Evolutionary conservation across 2,797 vertebrate species (phyloP).

Genomic region (Pipistrellus pipistrellus): DNA sequence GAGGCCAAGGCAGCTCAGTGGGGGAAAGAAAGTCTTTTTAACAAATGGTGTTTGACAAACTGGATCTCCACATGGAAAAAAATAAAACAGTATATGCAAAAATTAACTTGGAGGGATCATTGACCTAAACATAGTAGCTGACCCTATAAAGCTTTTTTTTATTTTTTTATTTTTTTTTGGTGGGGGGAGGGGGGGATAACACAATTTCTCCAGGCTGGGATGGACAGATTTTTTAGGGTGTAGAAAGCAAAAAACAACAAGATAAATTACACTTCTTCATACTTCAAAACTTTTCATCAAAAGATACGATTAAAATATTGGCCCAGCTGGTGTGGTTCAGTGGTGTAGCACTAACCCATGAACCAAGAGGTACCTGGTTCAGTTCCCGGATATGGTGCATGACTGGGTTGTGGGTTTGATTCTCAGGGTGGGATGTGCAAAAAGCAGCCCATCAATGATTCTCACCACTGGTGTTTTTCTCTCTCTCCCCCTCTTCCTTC

Average conservation of each 20-base stretch:
- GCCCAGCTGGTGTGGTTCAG: not conserved
- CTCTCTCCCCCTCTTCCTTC: not conserved
- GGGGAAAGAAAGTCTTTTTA: too few relatives aligned
- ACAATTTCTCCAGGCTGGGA: not conserved
- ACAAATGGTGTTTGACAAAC: not conserved
- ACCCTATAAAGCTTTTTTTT: not conserved
- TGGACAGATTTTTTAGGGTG: not conserved
- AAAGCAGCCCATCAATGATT: not conserved
- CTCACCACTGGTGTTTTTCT: not conserved
- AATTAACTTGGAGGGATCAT: not conserved
- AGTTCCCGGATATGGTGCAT: not conserved
- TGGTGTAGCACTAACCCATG: not conserved
- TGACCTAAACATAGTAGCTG: not conserved
- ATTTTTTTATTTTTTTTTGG: too few relatives aligned
- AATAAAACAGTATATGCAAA: not conserved
- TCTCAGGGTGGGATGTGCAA: not conserved
- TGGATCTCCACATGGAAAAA: not conserved
- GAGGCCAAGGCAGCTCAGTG: too few relatives aligned
- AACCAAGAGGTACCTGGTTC: not conserved
- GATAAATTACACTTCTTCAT: not conserved
- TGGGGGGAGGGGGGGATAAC: not conserved
- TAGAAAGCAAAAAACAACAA: not conserved
- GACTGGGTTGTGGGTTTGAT: not conserved
- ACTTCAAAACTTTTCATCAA: conserved; percentile 26
- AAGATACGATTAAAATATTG: not conserved